These are phyloP conservation scores for Cariama cristata DNA, from an alignment of 2,113 vertebrate species.

Conservation along the genomic window DNA sequence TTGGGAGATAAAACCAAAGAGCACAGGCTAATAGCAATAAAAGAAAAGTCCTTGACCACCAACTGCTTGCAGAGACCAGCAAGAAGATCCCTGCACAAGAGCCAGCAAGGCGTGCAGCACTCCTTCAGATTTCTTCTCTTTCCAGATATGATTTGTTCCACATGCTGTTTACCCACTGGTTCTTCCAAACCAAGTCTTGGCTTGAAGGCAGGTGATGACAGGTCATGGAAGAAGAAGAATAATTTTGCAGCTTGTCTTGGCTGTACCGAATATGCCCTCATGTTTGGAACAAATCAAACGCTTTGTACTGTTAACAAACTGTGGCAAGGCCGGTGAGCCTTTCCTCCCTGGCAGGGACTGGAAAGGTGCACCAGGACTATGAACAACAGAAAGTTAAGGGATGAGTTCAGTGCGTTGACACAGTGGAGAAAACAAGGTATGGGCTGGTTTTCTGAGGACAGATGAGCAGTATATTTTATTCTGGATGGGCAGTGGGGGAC, in stretches of 20 bases:
- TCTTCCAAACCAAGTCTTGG: conserved; percentile 31
- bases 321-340: background rate
- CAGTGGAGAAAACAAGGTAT: background rate
- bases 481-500: background rate
- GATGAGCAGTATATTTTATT: background rate
- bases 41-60: background rate
- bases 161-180: conserved; percentile 23
- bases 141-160: conserved; percentile 35
- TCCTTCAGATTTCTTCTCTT: background rate
- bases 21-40: background rate
- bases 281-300: background rate
- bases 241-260: conserved; percentile 64
- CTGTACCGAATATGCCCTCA: conserved; percentile 5
- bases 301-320: background rate
- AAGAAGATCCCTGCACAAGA: background rate
- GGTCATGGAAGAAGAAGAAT: conserved; percentile 28
- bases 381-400: background rate
- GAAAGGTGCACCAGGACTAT: background rate
- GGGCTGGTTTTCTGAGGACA: background rate
- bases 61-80: background rate
- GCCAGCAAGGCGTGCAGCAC: background rate
- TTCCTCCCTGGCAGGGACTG: background rate
- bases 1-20: background rate
- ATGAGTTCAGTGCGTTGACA: background rate
- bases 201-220: conserved; percentile 47